Evolutionary conservation across 2,113 vertebrate genomes (phyloP).

Genomic region (Scatophagus argus): DNA sequence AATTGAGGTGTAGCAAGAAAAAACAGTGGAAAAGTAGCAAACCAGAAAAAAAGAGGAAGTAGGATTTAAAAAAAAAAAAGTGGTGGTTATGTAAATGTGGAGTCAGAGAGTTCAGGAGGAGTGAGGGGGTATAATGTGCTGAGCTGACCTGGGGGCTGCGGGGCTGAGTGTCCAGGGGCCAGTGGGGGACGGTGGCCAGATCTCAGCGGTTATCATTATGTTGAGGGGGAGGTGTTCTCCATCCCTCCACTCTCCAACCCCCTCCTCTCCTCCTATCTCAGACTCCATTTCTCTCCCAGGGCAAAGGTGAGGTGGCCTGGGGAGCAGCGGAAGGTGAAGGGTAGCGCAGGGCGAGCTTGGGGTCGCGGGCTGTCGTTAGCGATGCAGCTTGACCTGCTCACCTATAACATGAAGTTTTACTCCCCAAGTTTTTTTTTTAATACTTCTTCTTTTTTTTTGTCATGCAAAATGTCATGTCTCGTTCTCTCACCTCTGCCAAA

Average conservation of each 20-base stretch:
- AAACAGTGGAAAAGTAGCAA: constrained; percentile 47
- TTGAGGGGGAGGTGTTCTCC: constrained; percentile 82
- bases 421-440: constrained; percentile 48
- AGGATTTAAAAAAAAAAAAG: constrained; percentile 59
- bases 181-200: constrained; percentile 73
- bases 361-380: constrained; percentile 79
- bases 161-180: constrained; percentile 83
- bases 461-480: constrained; percentile 38
- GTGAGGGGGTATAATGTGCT: constrained; percentile 81
- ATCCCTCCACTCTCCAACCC: constrained; percentile 18
- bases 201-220: constrained; percentile 85
- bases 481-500: constrained; percentile 43
- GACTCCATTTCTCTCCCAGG: constrained; percentile 84
- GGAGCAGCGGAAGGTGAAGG: constrained; percentile 73
- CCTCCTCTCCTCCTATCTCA: constrained; percentile 40
- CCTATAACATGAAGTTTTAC: constrained; percentile 70
- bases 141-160: constrained; percentile 82
- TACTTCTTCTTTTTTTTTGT: constrained; percentile 15
- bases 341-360: constrained; percentile 56
- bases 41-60: constrained; percentile 42
- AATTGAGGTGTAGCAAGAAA: constrained; percentile 41
- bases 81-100: constrained; percentile 81
- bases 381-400: constrained; percentile 74
- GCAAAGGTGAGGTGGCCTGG: constrained; percentile 83
- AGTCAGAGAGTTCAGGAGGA: constrained; percentile 83